Conservation (phyloP, 2,888 invertebrate species). For the Philopedon plagiatum region DNA sequence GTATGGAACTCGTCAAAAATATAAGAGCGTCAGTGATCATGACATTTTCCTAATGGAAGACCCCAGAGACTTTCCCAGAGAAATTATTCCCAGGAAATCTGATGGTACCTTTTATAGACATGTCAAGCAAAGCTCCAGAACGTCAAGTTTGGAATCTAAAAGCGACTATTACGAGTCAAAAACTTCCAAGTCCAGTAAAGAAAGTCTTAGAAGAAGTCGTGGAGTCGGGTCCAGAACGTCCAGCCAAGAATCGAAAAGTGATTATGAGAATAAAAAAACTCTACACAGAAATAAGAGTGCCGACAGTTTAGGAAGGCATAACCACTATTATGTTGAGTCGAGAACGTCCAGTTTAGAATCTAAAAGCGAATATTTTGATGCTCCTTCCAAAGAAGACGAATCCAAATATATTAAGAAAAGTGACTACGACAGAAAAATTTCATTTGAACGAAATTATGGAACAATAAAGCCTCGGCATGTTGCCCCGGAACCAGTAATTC, state of each 20-base stretch:
- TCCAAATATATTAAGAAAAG: slow-evolving; percentile 54
- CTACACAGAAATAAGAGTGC: slow-evolving; percentile 59
- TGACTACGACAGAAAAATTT: slow-evolving; percentile 67
- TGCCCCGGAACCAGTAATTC: slow-evolving; percentile 50
- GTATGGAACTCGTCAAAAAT: slow-evolving; percentile 73
- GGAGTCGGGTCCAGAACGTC: slow-evolving; percentile 73
- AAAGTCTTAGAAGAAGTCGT: slow-evolving; percentile 67
- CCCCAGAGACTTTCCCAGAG: slow-evolving; percentile 80
- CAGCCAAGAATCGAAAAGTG: slow-evolving; percentile 78
- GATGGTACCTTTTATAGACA: slow-evolving; percentile 82
- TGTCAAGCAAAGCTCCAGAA: slow-evolving; percentile 77
- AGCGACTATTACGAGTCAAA: slow-evolving; percentile 80
- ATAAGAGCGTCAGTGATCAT: slow-evolving; percentile 78
- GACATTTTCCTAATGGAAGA: slow-evolving; percentile 86
- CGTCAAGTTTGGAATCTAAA: slow-evolving; percentile 76
- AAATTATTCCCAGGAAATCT: slow-evolving; percentile 80
- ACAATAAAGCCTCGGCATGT: slow-evolving; percentile 61
- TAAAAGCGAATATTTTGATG: slow-evolving; percentile 73
- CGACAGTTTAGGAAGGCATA: slow-evolving; percentile 59
- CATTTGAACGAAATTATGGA: slow-evolving; percentile 68
- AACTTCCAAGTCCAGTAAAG: slow-evolving; percentile 76
- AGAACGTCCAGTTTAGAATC: slow-evolving; percentile 81
- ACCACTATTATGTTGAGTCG: slow-evolving; percentile 71
- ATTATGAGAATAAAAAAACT: slow-evolving; percentile 66
- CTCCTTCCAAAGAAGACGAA: slow-evolving; percentile 64